Evolutionary conservation across 1,140 invertebrate genomes (phyloP).

Genomic region (Drosophila truncata): DNA sequence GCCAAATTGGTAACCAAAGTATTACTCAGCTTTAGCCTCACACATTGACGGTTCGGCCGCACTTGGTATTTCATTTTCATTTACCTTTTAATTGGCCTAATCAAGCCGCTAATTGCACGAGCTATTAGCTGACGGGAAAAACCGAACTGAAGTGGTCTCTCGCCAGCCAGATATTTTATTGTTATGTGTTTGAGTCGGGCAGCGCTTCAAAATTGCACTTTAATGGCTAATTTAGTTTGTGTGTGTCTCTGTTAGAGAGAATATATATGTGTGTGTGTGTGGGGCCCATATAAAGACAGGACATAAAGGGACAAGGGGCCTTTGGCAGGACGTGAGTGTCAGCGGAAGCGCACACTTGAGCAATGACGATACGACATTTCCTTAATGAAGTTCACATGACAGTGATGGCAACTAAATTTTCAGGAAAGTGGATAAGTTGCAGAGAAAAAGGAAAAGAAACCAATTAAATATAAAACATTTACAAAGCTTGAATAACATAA

Average conservation of each 20-base stretch:
- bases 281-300: slow-evolving; percentile 32
- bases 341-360: slow-evolving; percentile 81
- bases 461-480: too few relatives aligned
- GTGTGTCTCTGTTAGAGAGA: neutral
- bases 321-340: slow-evolving; percentile 56
- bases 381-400: slow-evolving; percentile 76
- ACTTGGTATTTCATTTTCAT: slow-evolving; percentile 79
- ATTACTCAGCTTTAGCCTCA: slow-evolving; percentile 1
- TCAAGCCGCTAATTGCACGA: slow-evolving; percentile 74
- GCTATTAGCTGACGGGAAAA: slow-evolving; percentile 57
- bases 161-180: slow-evolving; percentile 71
- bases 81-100: slow-evolving; percentile 78
- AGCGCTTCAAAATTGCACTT: slow-evolving; percentile 79
- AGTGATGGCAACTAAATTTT: slow-evolving; percentile 1
- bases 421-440: neutral
- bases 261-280: slow-evolving; percentile 34
- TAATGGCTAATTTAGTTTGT: slow-evolving; percentile 79
- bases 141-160: slow-evolving; percentile 28
- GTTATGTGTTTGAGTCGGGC: slow-evolving; percentile 49
- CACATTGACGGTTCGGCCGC: slow-evolving; percentile 11
- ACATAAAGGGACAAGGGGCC: slow-evolving; percentile 27
- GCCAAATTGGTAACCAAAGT: slow-evolving; percentile 10
- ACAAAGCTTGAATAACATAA: neutral
- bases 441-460: too few relatives aligned
- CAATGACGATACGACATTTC: slow-evolving; percentile 81